Evolutionary conservation across 2,797 vertebrate species (phyloP), one percentile per base, ranked within the genome.

Genomic region (Tokudaia tokunoshimensis): DNA sequence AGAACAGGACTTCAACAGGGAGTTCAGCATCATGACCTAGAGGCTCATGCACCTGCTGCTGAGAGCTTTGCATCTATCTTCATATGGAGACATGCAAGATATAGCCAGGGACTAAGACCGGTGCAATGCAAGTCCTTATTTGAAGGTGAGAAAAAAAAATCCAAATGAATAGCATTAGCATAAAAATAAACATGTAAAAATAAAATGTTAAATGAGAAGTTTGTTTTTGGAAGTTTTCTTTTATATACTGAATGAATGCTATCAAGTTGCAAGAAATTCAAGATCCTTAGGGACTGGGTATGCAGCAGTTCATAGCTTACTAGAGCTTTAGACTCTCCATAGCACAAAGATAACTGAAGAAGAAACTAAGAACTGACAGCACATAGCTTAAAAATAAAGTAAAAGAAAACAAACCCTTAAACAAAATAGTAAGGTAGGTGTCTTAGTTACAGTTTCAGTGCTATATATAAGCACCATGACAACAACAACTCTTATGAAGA

Each of bases 101-200:
- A 47, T 1, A n/a, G 57, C 26, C 37, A 76, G 12, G 34, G 44
- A 59, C 19, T 83, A 63, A 93, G 41, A 86, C 0, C 0, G 10
- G 75, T n/a, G 17, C 26, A 70, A 61, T 91, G 17, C 14, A 65
- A 89, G 86, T 74, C 41, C 37, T 26, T 19, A 89, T 19, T 65
- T 47, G 79, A 92, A 95, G 86, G 41, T 44, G 83, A 61, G 29
- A 34, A 6, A 78, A 70, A 63, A 89, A 95, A 84, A 93, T 63
- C 37, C 87, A 86, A 65, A 83, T 17, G 20, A 91, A 93, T 37
- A 5, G 8, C 22, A 83, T 85, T 93, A 17, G 89, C 52, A 93
- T 94, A 93, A 93, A 96, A 96, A 92, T 90, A 74, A 96, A 91
- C 6, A 17, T 10, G 37, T 22, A 65, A 59, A 96, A 97, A 94